Evolutionary conservation across 2,113 vertebrate species (phyloP).

Genomic region (Pelodiscus sinensis): DNA sequence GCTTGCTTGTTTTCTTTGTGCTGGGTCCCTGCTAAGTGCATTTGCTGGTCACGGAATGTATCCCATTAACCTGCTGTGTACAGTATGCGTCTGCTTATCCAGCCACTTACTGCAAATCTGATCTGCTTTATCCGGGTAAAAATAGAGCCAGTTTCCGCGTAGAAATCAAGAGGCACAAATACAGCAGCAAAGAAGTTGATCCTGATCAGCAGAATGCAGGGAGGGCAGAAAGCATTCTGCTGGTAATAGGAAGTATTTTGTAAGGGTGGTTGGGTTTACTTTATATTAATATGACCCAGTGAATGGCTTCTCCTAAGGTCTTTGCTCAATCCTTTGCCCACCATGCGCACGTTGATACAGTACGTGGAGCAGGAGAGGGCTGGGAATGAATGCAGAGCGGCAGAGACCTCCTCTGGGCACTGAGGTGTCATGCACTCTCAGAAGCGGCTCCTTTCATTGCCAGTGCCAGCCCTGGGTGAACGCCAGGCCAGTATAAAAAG

Average conservation of each 20-base stretch:
- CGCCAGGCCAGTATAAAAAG: background rate
- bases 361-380: background rate
- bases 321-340: background rate
- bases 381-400: background rate
- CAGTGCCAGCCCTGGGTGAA: background rate
- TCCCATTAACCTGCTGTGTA: constrained; percentile 57
- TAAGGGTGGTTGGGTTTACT: background rate
- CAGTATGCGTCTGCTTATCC: constrained; percentile 57
- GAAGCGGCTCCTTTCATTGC: background rate
- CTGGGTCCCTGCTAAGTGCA: constrained; percentile 31
- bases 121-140: constrained; percentile 71
- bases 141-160: constrained; percentile 65
- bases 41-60: constrained; percentile 45
- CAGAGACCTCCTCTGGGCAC: constrained; percentile 31
- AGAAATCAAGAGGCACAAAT: constrained; percentile 60
- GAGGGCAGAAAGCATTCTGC: accelerated
- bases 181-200: constrained; percentile 59
- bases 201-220: constrained; percentile 35
- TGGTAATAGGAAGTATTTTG: background rate
- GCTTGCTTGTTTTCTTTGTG: background rate
- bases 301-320: background rate
- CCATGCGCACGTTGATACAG: background rate
- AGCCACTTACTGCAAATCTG: constrained; percentile 72
- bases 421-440: accelerated
- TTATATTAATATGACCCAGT: background rate